Conservation (phyloP, 2,888 invertebrate species). For the Lissocephala sabroskyi region DNA sequence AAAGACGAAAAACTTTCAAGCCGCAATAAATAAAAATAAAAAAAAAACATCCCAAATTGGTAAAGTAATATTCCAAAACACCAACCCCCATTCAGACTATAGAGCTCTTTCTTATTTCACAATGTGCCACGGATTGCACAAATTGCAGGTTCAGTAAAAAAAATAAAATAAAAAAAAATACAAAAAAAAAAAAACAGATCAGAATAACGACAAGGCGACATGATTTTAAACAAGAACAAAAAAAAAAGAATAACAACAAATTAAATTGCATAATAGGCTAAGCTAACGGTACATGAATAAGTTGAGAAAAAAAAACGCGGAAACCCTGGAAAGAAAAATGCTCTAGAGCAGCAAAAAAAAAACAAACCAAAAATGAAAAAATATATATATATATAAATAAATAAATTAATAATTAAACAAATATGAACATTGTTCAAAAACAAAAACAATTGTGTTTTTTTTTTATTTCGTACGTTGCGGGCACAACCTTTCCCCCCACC, state of each 20-base stretch:
- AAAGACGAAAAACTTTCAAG: constrained; percentile 17
- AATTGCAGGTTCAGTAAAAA: no score
- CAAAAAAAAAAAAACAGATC: neutral
- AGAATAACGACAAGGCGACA: constrained; percentile 14
- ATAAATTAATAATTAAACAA: constrained; percentile 66
- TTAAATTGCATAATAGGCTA: constrained; percentile 48
- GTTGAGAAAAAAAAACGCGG: constrained; percentile 81
- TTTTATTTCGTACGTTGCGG: no score
- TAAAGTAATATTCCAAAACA: no score
- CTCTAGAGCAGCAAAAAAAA: constrained; percentile 57
- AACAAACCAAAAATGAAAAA: constrained; percentile 26
- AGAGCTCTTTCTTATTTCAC: constrained; percentile 25
- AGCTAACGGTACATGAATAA: constrained; percentile 61
- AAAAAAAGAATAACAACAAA: constrained; percentile 11
- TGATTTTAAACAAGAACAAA: constrained; percentile 49
- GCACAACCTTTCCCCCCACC: no score
- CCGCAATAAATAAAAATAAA: neutral
- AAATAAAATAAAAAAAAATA: neutral
- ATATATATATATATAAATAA: constrained; percentile 51
- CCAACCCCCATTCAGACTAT: no score
- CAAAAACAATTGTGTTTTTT: no score
- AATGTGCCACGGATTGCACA: constrained; percentile 25
- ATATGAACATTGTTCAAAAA: constrained; percentile 69
- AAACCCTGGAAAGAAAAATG: constrained; percentile 56
- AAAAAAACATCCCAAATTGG: constrained; percentile 33